Evolutionary conservation across 2,797 vertebrate genomes (phyloP).

Genomic region (Notolepis coatsorum): DNA sequence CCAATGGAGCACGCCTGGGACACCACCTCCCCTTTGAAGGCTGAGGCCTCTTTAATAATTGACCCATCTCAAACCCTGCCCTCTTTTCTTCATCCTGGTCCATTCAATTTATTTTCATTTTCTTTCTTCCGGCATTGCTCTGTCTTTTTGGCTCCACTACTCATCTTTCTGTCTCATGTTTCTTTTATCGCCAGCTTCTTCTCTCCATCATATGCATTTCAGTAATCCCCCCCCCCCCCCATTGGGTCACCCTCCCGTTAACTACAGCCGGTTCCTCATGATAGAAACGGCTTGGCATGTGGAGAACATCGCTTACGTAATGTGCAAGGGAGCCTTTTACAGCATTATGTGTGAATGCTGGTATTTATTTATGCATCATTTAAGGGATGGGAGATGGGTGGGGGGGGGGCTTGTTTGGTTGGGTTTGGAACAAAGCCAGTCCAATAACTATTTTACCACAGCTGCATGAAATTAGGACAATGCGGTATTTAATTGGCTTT

Average conservation of each 20-base stretch:
- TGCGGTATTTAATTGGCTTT: slow-evolving; percentile 21
- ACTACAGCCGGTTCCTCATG: not conserved
- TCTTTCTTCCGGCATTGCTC: not conserved
- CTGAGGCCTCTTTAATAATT: no score
- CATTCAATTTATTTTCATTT: not conserved
- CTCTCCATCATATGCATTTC: not conserved
- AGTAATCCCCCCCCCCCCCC: not conserved
- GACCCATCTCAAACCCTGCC: no score
- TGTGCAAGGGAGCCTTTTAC: not conserved
- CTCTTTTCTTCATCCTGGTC: not conserved
- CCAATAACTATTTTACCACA: slow-evolving; percentile 16
- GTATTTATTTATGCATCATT: not conserved
- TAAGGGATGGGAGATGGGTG: not conserved
- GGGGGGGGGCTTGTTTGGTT: not conserved
- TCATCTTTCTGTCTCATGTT: slow-evolving; percentile 13
- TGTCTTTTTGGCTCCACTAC: not conserved
- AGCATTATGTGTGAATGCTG: not conserved
- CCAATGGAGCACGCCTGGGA: no score
- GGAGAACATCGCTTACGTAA: not conserved
- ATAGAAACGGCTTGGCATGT: slow-evolving; percentile 10
- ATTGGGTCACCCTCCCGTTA: not conserved
- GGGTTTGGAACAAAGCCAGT: slow-evolving; percentile 22
- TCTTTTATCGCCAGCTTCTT: slow-evolving; percentile 12
- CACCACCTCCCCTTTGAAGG: no score
- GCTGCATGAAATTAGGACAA: slow-evolving; percentile 5